Base-by-base conservation (phyloP, 2,113 vertebrate species). In the Chiloscyllium plagiosum region DNA sequence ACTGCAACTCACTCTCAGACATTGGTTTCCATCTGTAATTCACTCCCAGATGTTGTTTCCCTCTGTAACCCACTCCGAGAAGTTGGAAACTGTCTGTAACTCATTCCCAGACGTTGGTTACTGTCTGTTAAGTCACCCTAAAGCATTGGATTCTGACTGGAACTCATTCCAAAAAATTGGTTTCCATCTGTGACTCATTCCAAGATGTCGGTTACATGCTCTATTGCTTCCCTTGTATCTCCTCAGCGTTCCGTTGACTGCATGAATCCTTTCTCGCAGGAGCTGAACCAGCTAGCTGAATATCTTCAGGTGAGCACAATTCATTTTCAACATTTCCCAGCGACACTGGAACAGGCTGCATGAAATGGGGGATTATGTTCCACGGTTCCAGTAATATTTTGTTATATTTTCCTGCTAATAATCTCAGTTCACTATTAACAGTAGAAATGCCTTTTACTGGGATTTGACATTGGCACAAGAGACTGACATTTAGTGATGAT, bases 191-290 rank as follows among this genome's bases (percentile, higher is more conserved):
- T 90, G 61, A n/a, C 3, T 29, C 29, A 29, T 26, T 61, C 29
- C 19, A 42, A 50, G 42, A 42, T 33, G 50, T 89, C 15, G 56
- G 56, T 92, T 65, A 37, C n/a, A 92, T 17, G 61, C n/a, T 92
- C 56, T 17, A n/a, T n/a, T 92, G 29, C 61, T 90, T 89, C 29
- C 56, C 29, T 92, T 92, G n/a, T 92, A 4, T 65, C 29, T 92
- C 56, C 56, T 92, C 56, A 92, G 87, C 87, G 33, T 29, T 92
- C 87, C 13, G 6, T n/a, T 92, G 87, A 92, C 87, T 92, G 87
- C 56, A 92, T 92, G 87, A 92, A 92, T 92, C 87, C 87, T 6
- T 92, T 92, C 56, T 92, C 87, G 33, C 87, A 61, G 56, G 87
- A 92, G 56, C 29, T 92, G 33, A 92, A 92, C 87, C 87, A 92